phyloP scores from a whole-genome alignment of 1,140 invertebrate species.

The Antheraea mylitta region DNA sequence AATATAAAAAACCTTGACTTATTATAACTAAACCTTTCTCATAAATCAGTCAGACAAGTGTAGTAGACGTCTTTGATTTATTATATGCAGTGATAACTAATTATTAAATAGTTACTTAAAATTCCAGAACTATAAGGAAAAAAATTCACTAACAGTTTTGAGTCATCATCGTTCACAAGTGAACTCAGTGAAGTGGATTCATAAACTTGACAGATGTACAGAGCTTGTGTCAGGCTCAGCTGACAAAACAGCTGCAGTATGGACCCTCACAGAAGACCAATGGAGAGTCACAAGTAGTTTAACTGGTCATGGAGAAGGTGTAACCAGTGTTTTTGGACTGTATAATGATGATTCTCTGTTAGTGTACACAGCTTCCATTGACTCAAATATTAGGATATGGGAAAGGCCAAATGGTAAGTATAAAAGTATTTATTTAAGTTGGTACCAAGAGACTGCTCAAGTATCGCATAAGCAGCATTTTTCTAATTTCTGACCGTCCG shows the following conservation, averaged over 20 bases:
- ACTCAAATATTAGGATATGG: slow-evolving; percentile 84
- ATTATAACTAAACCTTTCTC: no score
- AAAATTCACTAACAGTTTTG: slow-evolving; percentile 51
- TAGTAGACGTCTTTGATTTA: no score
- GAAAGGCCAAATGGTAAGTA: slow-evolving; percentile 56
- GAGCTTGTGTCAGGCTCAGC: slow-evolving; percentile 87
- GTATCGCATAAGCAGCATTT: no score
- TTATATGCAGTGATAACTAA: no score
- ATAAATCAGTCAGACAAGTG: no score
- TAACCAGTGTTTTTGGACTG: slow-evolving; percentile 82
- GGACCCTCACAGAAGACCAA: slow-evolving; percentile 76
- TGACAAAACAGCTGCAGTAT: slow-evolving; percentile 87
- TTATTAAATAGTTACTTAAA: neutral
- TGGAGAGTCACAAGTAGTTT: slow-evolving; percentile 71
- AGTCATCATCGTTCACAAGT: slow-evolving; percentile 75
- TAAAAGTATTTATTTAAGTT: slow-evolving; percentile 16
- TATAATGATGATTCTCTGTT: slow-evolving; percentile 68
- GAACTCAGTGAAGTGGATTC: slow-evolving; percentile 89
- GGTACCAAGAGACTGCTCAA: no score
- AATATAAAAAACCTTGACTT: no score
- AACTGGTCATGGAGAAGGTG: slow-evolving; percentile 78
- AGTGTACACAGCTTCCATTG: slow-evolving; percentile 82
- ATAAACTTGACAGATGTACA: slow-evolving; percentile 46
- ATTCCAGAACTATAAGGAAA: slow-evolving; percentile 49
- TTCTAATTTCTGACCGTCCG: no score